Percentiles rank a stretch among this genome's conserved stretches.
These are phyloP conservation scores for Paralichthys olivaceus DNA, from an alignment of 2,113 vertebrate genomes.

Conservation along the genomic window DNA sequence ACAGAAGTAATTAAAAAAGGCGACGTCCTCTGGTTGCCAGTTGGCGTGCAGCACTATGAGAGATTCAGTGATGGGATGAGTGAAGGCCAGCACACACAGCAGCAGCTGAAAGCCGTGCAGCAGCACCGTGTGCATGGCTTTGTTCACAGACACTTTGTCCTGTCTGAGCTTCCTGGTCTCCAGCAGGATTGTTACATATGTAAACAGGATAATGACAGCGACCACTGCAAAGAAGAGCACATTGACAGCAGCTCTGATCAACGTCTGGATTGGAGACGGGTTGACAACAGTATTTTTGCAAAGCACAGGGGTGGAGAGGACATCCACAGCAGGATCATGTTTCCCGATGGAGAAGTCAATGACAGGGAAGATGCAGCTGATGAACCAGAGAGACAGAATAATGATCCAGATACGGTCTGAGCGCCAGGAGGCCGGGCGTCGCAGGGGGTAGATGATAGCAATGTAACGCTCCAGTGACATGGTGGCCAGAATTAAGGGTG, in stretches of 20 bases:
- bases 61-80: constrained; percentile 66
- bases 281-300: constrained; percentile 50
- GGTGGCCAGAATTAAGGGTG: constrained; percentile 77
- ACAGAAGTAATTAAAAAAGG: constrained; percentile 76
- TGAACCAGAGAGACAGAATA: constrained; percentile 68
- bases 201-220: constrained; percentile 76
- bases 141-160: constrained; percentile 70
- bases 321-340: neutral
- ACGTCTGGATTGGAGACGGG: constrained; percentile 60
- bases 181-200: constrained; percentile 79
- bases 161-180: constrained; percentile 76
- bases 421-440: constrained; percentile 67
- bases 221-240: constrained; percentile 74
- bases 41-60: constrained; percentile 27
- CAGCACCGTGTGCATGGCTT: constrained; percentile 80
- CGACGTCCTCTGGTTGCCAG: constrained; percentile 55
- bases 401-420: constrained; percentile 78
- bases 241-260: constrained; percentile 60
- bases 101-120: constrained; percentile 81
- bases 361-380: constrained; percentile 53
- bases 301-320: constrained; percentile 34
- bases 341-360: constrained; percentile 56
- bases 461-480: constrained; percentile 85
- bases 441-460: constrained; percentile 81
- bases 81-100: constrained; percentile 77